phyloP scores from a whole-genome alignment of 2,113 vertebrate genomes.

The Catharus minimus region DNA sequence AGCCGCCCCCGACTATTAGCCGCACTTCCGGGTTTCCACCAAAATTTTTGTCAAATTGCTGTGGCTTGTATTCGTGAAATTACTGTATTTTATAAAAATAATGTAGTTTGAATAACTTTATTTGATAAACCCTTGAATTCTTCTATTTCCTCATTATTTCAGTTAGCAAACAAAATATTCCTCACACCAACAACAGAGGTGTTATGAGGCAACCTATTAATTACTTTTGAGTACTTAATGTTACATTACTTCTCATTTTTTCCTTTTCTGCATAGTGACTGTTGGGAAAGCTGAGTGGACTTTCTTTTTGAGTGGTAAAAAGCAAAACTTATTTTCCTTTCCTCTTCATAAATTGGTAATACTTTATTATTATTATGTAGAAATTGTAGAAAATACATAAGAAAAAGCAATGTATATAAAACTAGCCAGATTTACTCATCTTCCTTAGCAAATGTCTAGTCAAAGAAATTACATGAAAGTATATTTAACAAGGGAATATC shows the following conservation, averaged over 20 bases:
- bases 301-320: neutral
- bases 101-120: neutral
- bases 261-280: neutral
- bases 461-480: neutral
- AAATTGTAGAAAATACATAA: neutral
- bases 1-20: no score
- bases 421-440: neutral
- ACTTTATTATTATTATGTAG: neutral
- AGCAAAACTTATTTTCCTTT: neutral
- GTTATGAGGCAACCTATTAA: neutral
- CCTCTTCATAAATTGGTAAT: neutral
- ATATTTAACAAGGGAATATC: neutral
- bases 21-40: no score
- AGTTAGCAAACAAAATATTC: neutral
- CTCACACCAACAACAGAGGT: neutral
- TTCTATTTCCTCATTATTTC: neutral
- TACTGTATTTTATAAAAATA: neutral
- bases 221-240: neutral
- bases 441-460: neutral
- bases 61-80: no score
- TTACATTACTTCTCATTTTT: neutral
- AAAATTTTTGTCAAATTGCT: no score
- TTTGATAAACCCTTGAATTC: neutral
- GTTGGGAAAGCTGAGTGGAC: neutral
- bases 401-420: neutral